Base-by-base conservation (phyloP, 2,113 vertebrate species). In the Sialia sialis region DNA sequence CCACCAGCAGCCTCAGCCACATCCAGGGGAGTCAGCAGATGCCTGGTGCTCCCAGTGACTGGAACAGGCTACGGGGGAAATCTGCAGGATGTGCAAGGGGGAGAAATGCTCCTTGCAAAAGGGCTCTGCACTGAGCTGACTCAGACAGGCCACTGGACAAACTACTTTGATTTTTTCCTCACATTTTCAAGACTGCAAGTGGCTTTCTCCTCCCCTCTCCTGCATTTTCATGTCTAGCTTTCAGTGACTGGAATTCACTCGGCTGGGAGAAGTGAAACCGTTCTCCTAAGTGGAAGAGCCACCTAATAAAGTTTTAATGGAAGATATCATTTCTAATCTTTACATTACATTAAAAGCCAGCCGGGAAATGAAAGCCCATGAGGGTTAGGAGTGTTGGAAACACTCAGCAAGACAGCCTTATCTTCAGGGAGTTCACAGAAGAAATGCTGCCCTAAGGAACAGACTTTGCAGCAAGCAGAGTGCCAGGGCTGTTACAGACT, bases 251-350 rank as follows among this genome's bases (percentile, higher is more conserved):
- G 78, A 84, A 69, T 76, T 85, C 70, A 51, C 51, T 84, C 8
- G 11, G 51, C 74, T 27, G 26, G 43, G 62, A 89, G 46, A 89
- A 78, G 74, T 1, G 43, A 88, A 94, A 38, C 72, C 5, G 46
- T 88, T 90, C 84, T 93, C 81, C 49, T 89, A 80, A 93, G 91
- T 90, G 78, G 46, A 79, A 77, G 84, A 96, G 81, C 74, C 86
- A 87, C 70, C 84, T 89, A 93, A 94, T 94, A 94, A 96, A 87
- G 81, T 80, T 95, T 89, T 95, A 91, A 95, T 94, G 94, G 93
- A 52, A 93, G 89, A 62, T 89, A 95, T 90, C 26, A 95, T 85
- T 95, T 58, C 94, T 87, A 46, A 89, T 97, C 94, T 96, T 97
- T 96, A 93, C 81, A 87, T 95, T 89, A 87, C 74, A 94, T 84